phyloP scores from a whole-genome alignment of 2,888 invertebrate species.

The Dichetophora obliterata region DNA sequence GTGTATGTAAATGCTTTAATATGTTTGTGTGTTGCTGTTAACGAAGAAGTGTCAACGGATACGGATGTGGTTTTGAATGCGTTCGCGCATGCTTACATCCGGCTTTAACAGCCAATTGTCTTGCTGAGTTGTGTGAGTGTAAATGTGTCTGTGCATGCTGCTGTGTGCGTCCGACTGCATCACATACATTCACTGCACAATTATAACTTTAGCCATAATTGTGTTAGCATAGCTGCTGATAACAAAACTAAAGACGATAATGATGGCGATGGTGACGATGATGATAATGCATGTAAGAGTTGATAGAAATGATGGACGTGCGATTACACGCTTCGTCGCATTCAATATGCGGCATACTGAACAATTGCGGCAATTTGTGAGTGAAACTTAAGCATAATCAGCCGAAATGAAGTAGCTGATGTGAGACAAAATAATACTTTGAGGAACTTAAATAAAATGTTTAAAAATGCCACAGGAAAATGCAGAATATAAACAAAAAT shows the following conservation, averaged over 20 bases:
- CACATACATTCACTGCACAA: neutral
- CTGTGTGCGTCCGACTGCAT: neutral
- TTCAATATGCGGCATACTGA: neutral
- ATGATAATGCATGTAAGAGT: neutral
- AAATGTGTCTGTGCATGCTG: neutral
- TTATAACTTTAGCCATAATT: conserved; percentile 15
- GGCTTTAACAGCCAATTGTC: conserved; percentile 3
- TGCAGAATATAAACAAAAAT: no score
- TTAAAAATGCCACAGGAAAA: neutral
- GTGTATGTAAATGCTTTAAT: no score
- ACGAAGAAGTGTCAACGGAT: neutral
- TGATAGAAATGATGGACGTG: neutral
- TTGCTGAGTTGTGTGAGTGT: neutral
- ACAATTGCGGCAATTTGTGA: neutral
- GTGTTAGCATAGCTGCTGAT: neutral
- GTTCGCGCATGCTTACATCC: neutral
- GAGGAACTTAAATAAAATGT: neutral
- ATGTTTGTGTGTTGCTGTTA: no score
- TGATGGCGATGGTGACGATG: neutral
- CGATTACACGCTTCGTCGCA: conserved; percentile 3
- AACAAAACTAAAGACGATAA: neutral
- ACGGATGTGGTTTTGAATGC: neutral
- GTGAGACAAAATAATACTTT: neutral
- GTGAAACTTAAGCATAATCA: no score
- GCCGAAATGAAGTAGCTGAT: neutral